A percentile compares a stretch with the other conserved stretches of the same genome.
Evolutionary conservation across 1,140 invertebrate genomes (phyloP).

Genomic region (Stratiolaelaps scimitus): DNA sequence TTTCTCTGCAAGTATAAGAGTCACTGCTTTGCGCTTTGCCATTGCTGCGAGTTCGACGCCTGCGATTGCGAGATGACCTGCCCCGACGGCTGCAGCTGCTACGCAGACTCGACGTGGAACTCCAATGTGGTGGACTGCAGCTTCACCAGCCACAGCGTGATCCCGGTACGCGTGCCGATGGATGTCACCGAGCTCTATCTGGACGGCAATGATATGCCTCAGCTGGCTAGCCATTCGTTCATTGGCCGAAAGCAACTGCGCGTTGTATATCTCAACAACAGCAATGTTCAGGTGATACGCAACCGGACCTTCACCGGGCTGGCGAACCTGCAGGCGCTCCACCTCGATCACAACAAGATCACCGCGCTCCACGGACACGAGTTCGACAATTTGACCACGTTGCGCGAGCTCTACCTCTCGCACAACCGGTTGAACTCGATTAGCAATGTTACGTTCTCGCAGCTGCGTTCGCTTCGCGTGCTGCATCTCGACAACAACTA

Average conservation of each 20-base stretch:
- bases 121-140: constrained; percentile 84
- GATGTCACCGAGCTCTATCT: constrained; percentile 81
- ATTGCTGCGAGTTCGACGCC: constrained; percentile 84
- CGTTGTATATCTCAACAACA: constrained; percentile 68
- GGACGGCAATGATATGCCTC: constrained; percentile 71
- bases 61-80: constrained; percentile 92
- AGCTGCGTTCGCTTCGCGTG: constrained; percentile 61
- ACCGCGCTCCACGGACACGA: constrained; percentile 68
- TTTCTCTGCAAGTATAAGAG: constrained; percentile 80
- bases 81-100: constrained; percentile 76
- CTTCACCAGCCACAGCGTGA: constrained; percentile 41
- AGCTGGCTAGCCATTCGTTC: constrained; percentile 72
- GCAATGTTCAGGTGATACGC: constrained; percentile 67
- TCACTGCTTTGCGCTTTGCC: constrained; percentile 80
- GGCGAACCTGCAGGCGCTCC: constrained; percentile 60
- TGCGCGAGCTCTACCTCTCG: constrained; percentile 71
- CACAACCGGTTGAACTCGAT: constrained; percentile 67
- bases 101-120: constrained; percentile 71
- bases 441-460: constrained; percentile 62
- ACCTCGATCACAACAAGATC: constrained; percentile 71
- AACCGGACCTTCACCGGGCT: constrained; percentile 83
- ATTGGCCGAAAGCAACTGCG: constrained; percentile 79
- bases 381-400: constrained; percentile 64
- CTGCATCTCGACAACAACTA: constrained; percentile 70
- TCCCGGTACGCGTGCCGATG: constrained; percentile 76